Evolutionary conservation across 2,797 vertebrate genomes (phyloP).

Genomic region (Premnoplex brunnescens): DNA sequence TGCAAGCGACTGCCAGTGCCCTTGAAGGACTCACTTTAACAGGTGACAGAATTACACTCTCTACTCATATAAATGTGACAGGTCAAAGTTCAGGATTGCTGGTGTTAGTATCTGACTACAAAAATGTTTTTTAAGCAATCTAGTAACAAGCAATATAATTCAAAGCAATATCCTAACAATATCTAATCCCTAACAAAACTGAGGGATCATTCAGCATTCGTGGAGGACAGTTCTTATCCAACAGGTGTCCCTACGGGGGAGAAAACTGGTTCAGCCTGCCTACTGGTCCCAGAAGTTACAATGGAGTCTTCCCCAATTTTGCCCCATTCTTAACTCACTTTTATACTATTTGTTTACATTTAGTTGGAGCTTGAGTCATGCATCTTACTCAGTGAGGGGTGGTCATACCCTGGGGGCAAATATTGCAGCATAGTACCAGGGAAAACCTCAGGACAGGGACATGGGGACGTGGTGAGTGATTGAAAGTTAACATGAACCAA

Average conservation of each 20-base stretch:
- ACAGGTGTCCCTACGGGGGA: fast-evolving
- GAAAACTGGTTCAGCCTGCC: not conserved
- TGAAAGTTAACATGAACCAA: not conserved
- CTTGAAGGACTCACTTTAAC: not conserved
- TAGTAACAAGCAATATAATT: not conserved
- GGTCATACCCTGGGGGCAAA: no score
- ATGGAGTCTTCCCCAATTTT: not conserved
- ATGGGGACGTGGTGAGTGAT: not conserved
- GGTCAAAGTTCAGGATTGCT: not conserved
- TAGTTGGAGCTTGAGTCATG: not conserved
- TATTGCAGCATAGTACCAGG: not conserved
- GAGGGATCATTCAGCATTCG: not conserved
- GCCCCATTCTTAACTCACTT: not conserved
- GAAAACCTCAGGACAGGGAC: not conserved
- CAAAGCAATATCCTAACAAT: not conserved
- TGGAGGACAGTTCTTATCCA: not conserved
- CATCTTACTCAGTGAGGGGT: not conserved
- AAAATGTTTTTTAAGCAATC: fast-evolving
- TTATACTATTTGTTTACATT: not conserved
- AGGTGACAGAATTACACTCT: not conserved
- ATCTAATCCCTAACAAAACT: not conserved
- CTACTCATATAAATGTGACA: not conserved
- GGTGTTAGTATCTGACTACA: not conserved
- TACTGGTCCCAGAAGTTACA: not conserved
- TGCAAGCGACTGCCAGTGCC: fast-evolving